Conservation (phyloP, 1,140 invertebrate genomes). For the Triops longicaudatus region DNA sequence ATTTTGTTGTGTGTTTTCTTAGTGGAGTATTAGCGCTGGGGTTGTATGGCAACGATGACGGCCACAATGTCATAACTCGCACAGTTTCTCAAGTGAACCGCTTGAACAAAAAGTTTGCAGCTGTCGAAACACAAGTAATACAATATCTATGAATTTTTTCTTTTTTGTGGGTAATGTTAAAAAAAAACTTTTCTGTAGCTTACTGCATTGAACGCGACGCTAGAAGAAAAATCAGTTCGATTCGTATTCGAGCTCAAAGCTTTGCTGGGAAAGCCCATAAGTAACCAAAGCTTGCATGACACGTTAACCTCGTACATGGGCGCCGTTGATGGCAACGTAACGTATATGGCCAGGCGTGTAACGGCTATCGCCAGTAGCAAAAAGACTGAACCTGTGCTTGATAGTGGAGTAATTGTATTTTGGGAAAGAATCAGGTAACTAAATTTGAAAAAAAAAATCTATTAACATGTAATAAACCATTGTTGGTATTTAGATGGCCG, state of each 20-base stretch:
- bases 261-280: neutral
- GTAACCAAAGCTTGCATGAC: neutral
- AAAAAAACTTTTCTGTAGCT: neutral
- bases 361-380: neutral
- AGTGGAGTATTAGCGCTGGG: conserved; percentile 54
- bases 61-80: conserved; percentile 77
- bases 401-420: neutral
- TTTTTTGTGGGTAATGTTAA: neutral
- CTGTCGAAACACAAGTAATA: conserved; percentile 41
- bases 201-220: conserved; percentile 29
- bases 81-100: conserved; percentile 65
- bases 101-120: conserved; percentile 50
- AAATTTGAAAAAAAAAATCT: neutral
- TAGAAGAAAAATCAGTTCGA: neutral
- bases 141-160: neutral
- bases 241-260: neutral
- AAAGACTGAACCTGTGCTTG: neutral
- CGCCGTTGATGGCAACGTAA: neutral
- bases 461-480: neutral
- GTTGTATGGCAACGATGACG: conserved; percentile 86
- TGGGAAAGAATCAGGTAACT: neutral
- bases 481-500: conserved; percentile 53
- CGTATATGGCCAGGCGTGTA: neutral
- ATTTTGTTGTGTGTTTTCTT: conserved; percentile 30
- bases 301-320: neutral